These are phyloP conservation scores for Seira sanloemensis DNA, from an alignment of 2,888 invertebrate genomes.

Conservation along the genomic window DNA sequence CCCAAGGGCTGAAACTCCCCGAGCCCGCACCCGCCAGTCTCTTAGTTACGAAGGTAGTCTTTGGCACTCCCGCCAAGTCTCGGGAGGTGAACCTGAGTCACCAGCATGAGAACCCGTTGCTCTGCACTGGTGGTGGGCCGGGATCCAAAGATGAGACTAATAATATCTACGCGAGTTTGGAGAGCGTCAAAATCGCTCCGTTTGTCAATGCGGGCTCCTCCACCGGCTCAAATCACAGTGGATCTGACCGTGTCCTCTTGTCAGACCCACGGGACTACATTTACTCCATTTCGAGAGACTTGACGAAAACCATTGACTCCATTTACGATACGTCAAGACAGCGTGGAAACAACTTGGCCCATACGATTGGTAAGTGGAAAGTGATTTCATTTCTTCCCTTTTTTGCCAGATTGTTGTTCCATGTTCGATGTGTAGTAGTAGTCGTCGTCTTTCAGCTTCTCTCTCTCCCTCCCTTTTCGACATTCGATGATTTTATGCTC, in stretches of 20 bases:
- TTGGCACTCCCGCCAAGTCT: constrained; percentile 73
- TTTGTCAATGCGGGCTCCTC: constrained; percentile 73
- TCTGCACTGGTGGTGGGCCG: constrained; percentile 71
- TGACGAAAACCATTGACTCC: constrained; percentile 74
- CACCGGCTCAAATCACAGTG: constrained; percentile 73
- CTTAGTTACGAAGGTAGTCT: constrained; percentile 74
- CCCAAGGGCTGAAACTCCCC: constrained; percentile 73
- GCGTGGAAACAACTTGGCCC: constrained; percentile 72
- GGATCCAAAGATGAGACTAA: constrained; percentile 72
- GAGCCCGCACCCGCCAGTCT: constrained; percentile 74
- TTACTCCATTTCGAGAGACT: constrained; percentile 74
- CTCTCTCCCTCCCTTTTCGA: neutral
- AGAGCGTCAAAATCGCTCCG: constrained; percentile 73
- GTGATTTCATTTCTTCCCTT: neutral
- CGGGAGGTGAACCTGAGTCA: constrained; percentile 73
- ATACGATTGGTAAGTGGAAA: constrained; percentile 71
- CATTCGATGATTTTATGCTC: too few species aligned
- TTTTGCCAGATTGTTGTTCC: constrained; percentile 8
- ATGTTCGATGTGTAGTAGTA: constrained; percentile 13
- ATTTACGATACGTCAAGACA: constrained; percentile 74
- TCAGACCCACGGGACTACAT: constrained; percentile 73
- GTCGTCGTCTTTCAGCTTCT: neutral
- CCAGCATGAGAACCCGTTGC: constrained; percentile 73
- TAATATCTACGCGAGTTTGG: constrained; percentile 74
- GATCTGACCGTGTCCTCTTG: constrained; percentile 73